Percentiles rank a stretch among this genome's conserved stretches.
phyloP scores from a whole-genome alignment of 2,888 invertebrate genomes.

The Cloeon dipterum region DNA sequence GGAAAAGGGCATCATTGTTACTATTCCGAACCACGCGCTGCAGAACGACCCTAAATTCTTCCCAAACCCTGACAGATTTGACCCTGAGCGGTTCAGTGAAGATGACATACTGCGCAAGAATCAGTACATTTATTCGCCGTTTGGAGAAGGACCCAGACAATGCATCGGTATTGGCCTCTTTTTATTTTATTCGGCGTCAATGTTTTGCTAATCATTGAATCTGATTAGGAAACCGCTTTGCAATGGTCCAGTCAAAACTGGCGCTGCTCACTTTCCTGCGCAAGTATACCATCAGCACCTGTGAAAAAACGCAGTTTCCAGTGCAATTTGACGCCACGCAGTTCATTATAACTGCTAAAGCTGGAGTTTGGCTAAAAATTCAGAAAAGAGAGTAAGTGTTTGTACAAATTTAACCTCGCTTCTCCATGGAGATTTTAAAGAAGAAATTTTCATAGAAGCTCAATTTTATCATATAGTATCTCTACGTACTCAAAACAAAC shows the following conservation, averaged over 20 bases:
- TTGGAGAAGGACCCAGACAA: constrained; percentile 29
- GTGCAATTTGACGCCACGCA: constrained; percentile 6
- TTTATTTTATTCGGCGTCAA: constrained; percentile 2
- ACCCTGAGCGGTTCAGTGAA: neutral
- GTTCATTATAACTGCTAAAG: neutral
- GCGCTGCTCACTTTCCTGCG: constrained; percentile 23
- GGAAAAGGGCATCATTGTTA: constrained; percentile 1
- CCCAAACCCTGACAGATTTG: neutral
- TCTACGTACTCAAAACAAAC: no score
- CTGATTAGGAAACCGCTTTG: constrained; percentile 25
- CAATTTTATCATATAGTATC: no score
- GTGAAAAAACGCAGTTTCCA: constrained; percentile 8
- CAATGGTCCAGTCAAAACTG: constrained; percentile 27
- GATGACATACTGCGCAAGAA: constrained; percentile 6
- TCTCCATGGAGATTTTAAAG: no score
- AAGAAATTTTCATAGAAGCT: no score
- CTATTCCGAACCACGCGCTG: neutral
- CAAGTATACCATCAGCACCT: constrained; percentile 11
- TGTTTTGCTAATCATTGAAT: neutral
- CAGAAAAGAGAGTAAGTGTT: no score
- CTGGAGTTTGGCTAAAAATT: neutral
- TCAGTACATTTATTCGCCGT: constrained; percentile 26
- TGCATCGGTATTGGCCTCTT: constrained; percentile 22
- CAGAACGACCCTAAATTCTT: neutral
- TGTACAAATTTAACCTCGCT: no score